Percentiles rank a stretch among this genome's conserved stretches.
These are phyloP conservation scores for Menura novaehollandiae DNA, from an alignment of 2,113 vertebrate genomes.

Conservation along the genomic window DNA sequence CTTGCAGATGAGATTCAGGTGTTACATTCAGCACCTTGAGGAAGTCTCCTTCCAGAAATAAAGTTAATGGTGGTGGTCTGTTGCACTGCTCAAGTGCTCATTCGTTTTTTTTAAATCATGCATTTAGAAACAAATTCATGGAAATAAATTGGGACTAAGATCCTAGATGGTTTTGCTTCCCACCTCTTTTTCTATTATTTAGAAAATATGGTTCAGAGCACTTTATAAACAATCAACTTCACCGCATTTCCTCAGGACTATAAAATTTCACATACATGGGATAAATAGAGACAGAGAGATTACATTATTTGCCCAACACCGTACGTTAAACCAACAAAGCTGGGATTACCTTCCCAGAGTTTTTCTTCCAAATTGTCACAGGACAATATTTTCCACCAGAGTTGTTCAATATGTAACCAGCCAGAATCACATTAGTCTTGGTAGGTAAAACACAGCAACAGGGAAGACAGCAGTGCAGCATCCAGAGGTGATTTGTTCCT, in stretches of 20 bases:
- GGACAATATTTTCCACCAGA: not conserved
- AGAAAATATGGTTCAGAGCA: not conserved
- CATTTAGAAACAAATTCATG: not conserved
- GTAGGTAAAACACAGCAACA: not conserved
- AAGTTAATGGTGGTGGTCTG: not conserved
- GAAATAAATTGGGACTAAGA: not conserved
- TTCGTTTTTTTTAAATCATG: not conserved
- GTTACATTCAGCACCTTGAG: accelerated
- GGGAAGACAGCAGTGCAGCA: not conserved
- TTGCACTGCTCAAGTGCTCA: not conserved
- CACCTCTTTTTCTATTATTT: not conserved
- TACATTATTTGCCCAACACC: not conserved
- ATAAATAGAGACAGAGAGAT: not conserved
- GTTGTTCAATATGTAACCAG: not conserved
- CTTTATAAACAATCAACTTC: not conserved
- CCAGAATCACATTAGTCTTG: not conserved
- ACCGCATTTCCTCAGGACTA: not conserved
- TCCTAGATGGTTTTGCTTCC: not conserved
- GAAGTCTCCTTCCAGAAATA: not conserved
- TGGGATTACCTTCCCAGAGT: not conserved
- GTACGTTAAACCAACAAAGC: not conserved
- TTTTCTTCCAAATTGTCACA: not conserved
- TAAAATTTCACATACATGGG: not conserved
- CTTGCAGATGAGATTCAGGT: not conserved
- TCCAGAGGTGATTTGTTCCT: not conserved